Conservation (phyloP, 1,140 invertebrate genomes). For the Hestina assimilis region DNA sequence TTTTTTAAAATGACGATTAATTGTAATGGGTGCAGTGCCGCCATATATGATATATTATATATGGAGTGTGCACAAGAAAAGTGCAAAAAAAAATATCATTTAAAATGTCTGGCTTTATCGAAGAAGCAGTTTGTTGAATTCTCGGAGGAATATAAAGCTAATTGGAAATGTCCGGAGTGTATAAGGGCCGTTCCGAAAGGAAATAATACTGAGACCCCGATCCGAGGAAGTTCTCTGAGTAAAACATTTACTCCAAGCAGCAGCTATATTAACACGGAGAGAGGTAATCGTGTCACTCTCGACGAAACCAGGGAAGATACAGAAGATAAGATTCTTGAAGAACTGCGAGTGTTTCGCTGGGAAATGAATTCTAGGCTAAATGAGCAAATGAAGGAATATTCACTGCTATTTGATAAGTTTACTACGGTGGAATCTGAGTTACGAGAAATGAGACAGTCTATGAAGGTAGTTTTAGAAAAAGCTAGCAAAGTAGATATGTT, state of each 20-base stretch:
- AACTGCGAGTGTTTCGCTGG: slow-evolving; percentile 8
- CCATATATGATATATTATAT: slow-evolving; percentile 24
- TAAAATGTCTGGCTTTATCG: slow-evolving; percentile 21
- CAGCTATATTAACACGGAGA: slow-evolving; percentile 12
- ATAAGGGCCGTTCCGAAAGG: background rate
- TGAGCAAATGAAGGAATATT: background rate
- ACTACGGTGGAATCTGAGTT: background rate
- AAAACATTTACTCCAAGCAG: slow-evolving; percentile 22
- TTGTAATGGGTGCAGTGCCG: slow-evolving; percentile 24
- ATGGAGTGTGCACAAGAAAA: slow-evolving; percentile 31
- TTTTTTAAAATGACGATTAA: slow-evolving; percentile 14
- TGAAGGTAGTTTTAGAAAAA: slow-evolving; percentile 11
- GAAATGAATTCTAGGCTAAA: slow-evolving; percentile 5
- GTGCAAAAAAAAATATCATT: slow-evolving; percentile 25
- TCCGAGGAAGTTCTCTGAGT: slow-evolving; percentile 13
- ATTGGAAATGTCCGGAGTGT: slow-evolving; percentile 28
- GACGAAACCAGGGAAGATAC: background rate
- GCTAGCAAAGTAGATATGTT: background rate
- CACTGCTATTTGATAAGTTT: background rate
- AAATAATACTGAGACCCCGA: slow-evolving; percentile 16
- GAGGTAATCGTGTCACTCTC: background rate
- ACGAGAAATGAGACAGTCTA: background rate
- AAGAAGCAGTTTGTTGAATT: slow-evolving; percentile 16
- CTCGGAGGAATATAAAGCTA: slow-evolving; percentile 17
- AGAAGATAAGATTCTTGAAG: slow-evolving; percentile 12